Conservation (phyloP, 2,888 invertebrate species). For the Sinotaia quadrata region DNA sequence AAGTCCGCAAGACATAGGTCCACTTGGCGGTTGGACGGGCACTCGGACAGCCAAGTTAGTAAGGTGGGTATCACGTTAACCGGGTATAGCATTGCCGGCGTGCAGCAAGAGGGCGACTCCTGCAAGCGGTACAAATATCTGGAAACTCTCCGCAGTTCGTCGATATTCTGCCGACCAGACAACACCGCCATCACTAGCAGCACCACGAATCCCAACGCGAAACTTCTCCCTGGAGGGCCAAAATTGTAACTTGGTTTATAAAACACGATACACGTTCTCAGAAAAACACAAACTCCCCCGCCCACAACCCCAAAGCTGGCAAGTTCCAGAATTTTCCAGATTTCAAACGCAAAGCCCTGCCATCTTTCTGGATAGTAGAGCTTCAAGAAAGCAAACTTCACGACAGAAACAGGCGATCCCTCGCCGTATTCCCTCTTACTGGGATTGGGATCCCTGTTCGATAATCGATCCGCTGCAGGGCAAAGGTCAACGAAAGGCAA, state of each 20-base stretch:
- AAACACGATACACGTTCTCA: neutral
- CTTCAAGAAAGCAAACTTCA: constrained; percentile 56
- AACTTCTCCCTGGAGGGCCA: neutral
- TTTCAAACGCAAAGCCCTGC: constrained; percentile 59
- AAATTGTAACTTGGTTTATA: neutral
- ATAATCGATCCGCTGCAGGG: neutral
- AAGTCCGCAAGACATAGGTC: constrained; percentile 62
- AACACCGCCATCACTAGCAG: constrained; percentile 4
- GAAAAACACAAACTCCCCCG: constrained; percentile 20
- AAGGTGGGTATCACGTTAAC: constrained; percentile 42
- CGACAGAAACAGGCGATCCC: neutral
- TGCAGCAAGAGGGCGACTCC: constrained; percentile 66
- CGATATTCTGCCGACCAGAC: constrained; percentile 60
- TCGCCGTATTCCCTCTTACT: neutral
- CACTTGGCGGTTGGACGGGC: constrained; percentile 46
- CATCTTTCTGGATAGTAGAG: constrained; percentile 68
- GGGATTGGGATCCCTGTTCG: neutral
- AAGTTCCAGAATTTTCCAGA: constrained; percentile 56
- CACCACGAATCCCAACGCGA: neutral
- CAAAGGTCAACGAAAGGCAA: neutral
- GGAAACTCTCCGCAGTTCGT: constrained; percentile 56
- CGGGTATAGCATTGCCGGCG: constrained; percentile 67
- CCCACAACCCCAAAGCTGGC: constrained; percentile 45
- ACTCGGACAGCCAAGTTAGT: constrained; percentile 43
- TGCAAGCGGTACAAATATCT: constrained; percentile 53